Conservation (phyloP, 2,113 vertebrate species). For the Daboia siamensis region DNA sequence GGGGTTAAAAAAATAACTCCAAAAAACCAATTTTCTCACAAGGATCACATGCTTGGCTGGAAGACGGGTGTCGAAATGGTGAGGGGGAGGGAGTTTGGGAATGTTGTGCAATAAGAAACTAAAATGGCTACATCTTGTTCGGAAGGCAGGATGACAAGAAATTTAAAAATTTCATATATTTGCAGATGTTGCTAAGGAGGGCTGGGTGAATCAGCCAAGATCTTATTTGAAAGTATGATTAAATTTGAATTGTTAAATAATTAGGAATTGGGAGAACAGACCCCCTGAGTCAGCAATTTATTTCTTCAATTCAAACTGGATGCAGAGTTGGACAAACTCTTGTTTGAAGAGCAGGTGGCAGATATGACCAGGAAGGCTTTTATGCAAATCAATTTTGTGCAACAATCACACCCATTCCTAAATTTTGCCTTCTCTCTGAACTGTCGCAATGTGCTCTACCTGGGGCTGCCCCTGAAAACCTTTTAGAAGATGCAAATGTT, state of each 20-base stretch:
- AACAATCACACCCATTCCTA: neutral
- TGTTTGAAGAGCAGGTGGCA: neutral
- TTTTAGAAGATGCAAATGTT: neutral
- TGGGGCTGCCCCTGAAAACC: neutral
- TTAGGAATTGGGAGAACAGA: neutral
- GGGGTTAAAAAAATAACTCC: slow-evolving; percentile 18
- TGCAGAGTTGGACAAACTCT: neutral
- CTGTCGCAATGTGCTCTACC: neutral
- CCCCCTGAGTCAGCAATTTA: neutral
- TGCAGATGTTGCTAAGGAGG: neutral
- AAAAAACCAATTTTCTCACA: neutral
- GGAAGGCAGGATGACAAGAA: neutral
- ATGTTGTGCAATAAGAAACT: neutral
- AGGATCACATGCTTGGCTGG: neutral
- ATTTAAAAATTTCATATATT: neutral
- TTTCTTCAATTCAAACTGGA: neutral
- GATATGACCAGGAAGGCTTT: neutral
- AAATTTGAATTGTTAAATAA: neutral
- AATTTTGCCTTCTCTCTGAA: neutral
- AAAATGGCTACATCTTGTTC: neutral
- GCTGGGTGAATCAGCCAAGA: neutral
- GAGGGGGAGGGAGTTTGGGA: neutral
- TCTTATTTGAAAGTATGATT: neutral
- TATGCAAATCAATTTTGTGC: neutral
- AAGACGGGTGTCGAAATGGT: neutral